Percentiles rank a stretch among this genome's conserved stretches.
Conservation (phyloP, 1,140 invertebrate species). For the Streblospio benedicti region DNA sequence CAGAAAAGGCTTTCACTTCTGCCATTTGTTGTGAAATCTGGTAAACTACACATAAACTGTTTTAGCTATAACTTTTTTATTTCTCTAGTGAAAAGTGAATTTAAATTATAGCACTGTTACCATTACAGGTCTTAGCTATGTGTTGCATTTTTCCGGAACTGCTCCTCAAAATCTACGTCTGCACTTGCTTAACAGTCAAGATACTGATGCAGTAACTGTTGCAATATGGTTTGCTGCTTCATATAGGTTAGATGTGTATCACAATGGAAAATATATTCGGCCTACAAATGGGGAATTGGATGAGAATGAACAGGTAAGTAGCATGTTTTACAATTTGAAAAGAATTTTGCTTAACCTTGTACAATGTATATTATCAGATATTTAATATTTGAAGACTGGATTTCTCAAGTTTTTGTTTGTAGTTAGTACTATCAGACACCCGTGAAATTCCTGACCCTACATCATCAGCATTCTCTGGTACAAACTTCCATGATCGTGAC, state of each 20-base stretch:
- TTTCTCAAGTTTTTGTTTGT: too few species aligned
- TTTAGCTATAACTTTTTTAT: too few species aligned
- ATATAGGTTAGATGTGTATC: slow-evolving; percentile 36
- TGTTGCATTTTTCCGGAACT: slow-evolving; percentile 33
- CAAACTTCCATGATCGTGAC: slow-evolving; percentile 30
- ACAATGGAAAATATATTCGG: slow-evolving; percentile 24
- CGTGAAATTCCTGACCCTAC: too few species aligned
- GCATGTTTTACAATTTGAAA: background rate
- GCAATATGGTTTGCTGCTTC: slow-evolving; percentile 30
- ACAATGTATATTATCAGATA: too few species aligned
- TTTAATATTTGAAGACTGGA: too few species aligned
- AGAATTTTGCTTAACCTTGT: too few species aligned
- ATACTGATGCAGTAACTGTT: slow-evolving; percentile 24
- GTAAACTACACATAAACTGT: too few species aligned
- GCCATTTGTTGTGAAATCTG: slow-evolving; percentile 31
- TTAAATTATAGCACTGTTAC: too few species aligned
- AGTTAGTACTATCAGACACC: too few species aligned
- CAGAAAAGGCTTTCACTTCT: slow-evolving; percentile 40
- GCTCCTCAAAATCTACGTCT: slow-evolving; percentile 32
- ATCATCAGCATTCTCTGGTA: slow-evolving; percentile 21
- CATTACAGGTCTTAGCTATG: too few species aligned
- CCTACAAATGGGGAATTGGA: slow-evolving; percentile 29
- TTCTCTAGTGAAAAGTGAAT: too few species aligned
- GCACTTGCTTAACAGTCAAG: slow-evolving; percentile 29
- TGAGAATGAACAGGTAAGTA: background rate